Conservation (phyloP, 2,113 vertebrate genomes). For the Trachemys scripta region DNA sequence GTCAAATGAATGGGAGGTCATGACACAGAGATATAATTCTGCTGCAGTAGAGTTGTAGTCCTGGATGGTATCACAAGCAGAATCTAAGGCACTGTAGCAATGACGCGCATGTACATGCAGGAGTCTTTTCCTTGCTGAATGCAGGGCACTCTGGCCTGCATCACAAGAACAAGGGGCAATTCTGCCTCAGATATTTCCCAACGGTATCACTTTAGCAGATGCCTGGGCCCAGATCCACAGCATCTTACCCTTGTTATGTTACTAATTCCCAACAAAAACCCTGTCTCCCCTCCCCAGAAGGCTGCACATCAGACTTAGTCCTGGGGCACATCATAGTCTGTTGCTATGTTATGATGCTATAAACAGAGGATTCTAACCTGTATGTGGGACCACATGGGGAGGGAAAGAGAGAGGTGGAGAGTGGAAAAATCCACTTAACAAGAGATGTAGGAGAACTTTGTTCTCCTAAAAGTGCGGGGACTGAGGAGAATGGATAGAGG, state of each 20-base stretch:
- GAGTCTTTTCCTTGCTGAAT: not conserved
- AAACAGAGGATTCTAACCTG: not conserved
- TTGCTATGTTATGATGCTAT: not conserved
- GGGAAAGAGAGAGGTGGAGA: not conserved
- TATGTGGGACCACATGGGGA: rapidly evolving
- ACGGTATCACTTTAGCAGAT: not conserved
- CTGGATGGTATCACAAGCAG: not conserved
- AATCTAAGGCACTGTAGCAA: not conserved
- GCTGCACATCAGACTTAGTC: not conserved
- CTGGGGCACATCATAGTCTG: not conserved
- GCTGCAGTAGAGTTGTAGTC: not conserved
- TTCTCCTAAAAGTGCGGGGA: not conserved
- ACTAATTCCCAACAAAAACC: not conserved
- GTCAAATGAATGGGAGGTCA: not conserved
- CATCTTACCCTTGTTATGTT: not conserved
- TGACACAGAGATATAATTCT: not conserved
- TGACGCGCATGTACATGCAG: not conserved
- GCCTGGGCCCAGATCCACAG: too few relatives aligned
- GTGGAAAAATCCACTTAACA: not conserved
- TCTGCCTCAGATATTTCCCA: not conserved
- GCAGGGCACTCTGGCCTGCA: not conserved
- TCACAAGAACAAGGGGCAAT: not conserved
- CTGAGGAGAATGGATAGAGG: not conserved
- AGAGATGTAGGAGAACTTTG: not conserved
- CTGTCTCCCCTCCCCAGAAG: not conserved